Evolutionary conservation across 2,888 invertebrate genomes (phyloP).

Genomic region (Boloria euphrosyne): DNA sequence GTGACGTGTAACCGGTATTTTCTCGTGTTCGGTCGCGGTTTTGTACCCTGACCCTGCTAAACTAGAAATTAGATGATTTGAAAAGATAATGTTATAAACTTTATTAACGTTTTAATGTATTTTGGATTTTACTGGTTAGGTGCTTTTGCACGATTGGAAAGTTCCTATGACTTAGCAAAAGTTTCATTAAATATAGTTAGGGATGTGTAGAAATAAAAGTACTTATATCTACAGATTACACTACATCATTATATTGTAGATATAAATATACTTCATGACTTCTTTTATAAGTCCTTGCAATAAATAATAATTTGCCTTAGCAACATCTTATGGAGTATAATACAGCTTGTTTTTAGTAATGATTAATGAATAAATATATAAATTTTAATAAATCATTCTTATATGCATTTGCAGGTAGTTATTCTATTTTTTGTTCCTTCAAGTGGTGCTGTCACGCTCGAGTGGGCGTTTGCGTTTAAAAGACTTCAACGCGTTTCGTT

Average conservation of each 20-base stretch:
- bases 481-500: conserved; percentile 54
- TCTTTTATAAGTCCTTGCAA: no score
- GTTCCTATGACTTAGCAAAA: no score
- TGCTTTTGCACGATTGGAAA: no score
- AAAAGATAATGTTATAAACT: neutral
- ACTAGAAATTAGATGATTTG: conserved; percentile 9
- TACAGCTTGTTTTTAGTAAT: no score
- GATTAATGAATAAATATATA: conserved; percentile 4
- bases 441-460: conserved; percentile 14
- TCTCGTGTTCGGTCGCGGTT: conserved; percentile 12
- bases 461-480: conserved; percentile 43
- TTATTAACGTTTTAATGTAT: no score
- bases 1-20: conserved; percentile 19
- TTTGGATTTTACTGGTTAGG: no score
- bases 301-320: neutral
- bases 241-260: no score
- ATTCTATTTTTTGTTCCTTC: conserved; percentile 12
- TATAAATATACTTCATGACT: no score
- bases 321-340: neutral
- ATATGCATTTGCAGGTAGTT: conserved; percentile 12
- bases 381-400: conserved; percentile 8
- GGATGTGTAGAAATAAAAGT: no score
- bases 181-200: no score
- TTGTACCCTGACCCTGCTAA: conserved; percentile 31
- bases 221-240: no score